Base-by-base conservation (phyloP, 2,113 vertebrate species). In the Takifugu bimaculatus region DNA sequence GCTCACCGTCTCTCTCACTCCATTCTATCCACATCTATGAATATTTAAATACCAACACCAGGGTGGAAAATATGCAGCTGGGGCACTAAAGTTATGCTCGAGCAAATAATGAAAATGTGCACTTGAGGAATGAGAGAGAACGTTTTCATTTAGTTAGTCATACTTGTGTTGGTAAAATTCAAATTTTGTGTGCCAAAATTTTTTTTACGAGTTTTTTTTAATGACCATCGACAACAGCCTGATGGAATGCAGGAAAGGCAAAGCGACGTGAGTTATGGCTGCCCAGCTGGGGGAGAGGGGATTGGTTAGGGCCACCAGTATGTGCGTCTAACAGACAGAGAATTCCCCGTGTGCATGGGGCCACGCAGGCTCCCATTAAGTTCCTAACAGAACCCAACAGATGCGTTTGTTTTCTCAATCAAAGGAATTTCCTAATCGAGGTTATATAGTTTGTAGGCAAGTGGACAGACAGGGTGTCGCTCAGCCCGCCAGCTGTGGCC, bases 341-440 rank as follows among this genome's bases (percentile, higher is more conserved):
- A 74, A 88, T 85, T 77, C 78, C 84, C 85, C 78, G 76, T 85
- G 82, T 80, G 80, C 82, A 88, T 65, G 82, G 81, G 78, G 66
- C 81, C 82, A 68, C 88, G 80, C 72, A 76, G 63, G 70, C 81
- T 83, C 81, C 84, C 78, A 79, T 89, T 68, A 87, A 71, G 75
- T 79, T 65, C 72, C 63, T 68, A 70, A 44, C 65, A 59, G 75
- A 80, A 84, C 72, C 69, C 81, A 90, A 81, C 86, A 80, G 78
- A 85, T 80, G 73, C 80, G 82, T 86, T 88, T 87, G 85, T 89
- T 87, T 83, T 84, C 77, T 82, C 86, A 84, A 81, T 87, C 74
- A 76, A 57, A 85, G 87, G 85, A 89, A 86, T 89, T 87, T 68
- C 75, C 81, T 86, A 84, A 89, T 86, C 42, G 47, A 66, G 74